phyloP scores from a whole-genome alignment of 2,113 vertebrate genomes.

The Pollachius pollachius region DNA sequence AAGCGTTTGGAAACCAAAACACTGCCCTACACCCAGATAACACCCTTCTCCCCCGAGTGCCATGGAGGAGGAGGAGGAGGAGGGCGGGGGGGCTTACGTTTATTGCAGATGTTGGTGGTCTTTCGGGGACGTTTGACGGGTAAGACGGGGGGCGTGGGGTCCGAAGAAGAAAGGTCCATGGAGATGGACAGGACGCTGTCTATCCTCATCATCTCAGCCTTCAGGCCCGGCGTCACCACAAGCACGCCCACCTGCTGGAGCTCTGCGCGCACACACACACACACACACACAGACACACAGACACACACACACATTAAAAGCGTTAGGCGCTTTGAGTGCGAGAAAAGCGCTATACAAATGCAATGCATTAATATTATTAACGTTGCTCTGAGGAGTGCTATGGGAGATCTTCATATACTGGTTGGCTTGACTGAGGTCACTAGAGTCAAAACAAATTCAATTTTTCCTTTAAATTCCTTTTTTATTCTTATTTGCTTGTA shows the following conservation, averaged over 20 bases:
- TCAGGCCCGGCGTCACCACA: constrained; percentile 51
- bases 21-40: not conserved
- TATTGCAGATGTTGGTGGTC: constrained; percentile 34
- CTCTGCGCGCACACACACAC: constrained; percentile 23
- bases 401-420: too few species aligned
- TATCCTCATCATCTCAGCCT: constrained; percentile 63
- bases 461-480: too few species aligned
- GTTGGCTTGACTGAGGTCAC: too few species aligned
- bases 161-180: constrained; percentile 30
- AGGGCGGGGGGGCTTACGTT: constrained; percentile 40
- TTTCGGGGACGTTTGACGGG: constrained; percentile 30
- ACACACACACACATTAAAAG: too few species aligned
- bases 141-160: constrained; percentile 17
- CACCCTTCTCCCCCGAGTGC: not conserved
- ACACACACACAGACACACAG: not conserved
- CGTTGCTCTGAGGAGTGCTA: too few species aligned
- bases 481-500: too few species aligned
- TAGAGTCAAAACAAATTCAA: too few species aligned
- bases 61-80: not conserved
- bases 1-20: not conserved
- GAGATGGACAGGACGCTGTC: constrained; percentile 52
- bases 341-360: too few species aligned
- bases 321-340: too few species aligned
- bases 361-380: too few species aligned
- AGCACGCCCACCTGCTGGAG: constrained; percentile 21